phyloP scores from a whole-genome alignment of 2,888 invertebrate species.

The Chaitophorus viminalis region DNA sequence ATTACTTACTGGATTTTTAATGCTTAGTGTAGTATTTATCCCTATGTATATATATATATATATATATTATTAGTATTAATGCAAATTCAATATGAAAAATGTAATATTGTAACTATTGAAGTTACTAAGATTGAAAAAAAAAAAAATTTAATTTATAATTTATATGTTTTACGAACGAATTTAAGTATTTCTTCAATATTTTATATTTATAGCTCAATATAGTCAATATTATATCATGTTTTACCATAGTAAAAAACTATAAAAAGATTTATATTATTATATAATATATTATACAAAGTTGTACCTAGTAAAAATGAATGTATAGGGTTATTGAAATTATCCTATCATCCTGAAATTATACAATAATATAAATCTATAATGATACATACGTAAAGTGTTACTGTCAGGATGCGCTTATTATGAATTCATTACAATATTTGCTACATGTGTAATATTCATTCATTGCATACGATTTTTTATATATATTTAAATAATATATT shows the following conservation, averaged over 20 bases:
- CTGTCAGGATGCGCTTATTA: background rate
- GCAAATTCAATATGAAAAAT: too few relatives aligned
- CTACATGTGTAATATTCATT: background rate
- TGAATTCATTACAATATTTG: background rate
- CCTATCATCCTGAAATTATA: too few relatives aligned
- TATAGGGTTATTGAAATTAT: too few relatives aligned
- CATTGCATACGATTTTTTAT: background rate
- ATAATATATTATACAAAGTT: constrained; percentile 8
- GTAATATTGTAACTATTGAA: background rate
- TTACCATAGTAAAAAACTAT: constrained; percentile 2
- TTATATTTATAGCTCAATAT: background rate
- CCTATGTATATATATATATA: too few relatives aligned
- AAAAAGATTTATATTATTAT: constrained; percentile 22
- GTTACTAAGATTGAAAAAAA: background rate
- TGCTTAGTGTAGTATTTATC: too few relatives aligned
- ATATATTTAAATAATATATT: background rate
- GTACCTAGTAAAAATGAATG: background rate
- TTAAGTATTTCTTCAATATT: background rate
- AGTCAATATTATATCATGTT: constrained; percentile 34
- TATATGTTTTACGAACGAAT: background rate
- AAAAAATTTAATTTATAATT: background rate
- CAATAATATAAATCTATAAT: too few relatives aligned
- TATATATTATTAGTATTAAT: too few relatives aligned
- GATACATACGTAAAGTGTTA: too few relatives aligned
- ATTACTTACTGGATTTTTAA: too few relatives aligned